Conservation (phyloP, 1,140 invertebrate genomes). For the Adoxophyes honmai region DNA sequence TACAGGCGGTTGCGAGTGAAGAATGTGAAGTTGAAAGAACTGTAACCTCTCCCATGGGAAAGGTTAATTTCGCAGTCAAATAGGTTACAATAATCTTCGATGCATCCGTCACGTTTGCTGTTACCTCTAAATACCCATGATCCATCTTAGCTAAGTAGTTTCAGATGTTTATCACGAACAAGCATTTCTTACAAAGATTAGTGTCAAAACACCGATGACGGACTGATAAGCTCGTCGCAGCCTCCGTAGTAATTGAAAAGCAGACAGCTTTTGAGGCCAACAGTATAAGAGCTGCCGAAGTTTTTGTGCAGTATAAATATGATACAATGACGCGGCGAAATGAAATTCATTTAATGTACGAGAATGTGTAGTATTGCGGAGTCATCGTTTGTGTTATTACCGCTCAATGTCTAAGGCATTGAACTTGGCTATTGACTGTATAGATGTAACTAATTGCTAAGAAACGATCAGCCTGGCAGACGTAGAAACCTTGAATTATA, state of each 20-base stretch:
- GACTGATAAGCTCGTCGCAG: neutral
- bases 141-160: no score
- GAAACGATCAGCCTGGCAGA: no score
- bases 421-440: constrained; percentile 30
- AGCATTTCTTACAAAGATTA: neutral
- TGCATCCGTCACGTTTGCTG: constrained; percentile 4
- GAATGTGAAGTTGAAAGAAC: constrained; percentile 1
- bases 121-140: neutral
- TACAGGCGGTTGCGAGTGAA: neutral
- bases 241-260: constrained; percentile 16
- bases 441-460: constrained; percentile 1
- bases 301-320: constrained; percentile 29
- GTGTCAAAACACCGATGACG: constrained; percentile 10
- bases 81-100: neutral
- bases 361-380: constrained; percentile 21
- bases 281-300: constrained; percentile 26
- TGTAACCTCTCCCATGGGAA: neutral
- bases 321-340: constrained; percentile 40
- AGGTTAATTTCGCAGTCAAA: no score
- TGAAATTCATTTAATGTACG: constrained; percentile 21
- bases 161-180: neutral
- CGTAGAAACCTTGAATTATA: no score
- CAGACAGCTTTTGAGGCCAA: constrained; percentile 30
- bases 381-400: constrained; percentile 36
- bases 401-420: constrained; percentile 28